These are phyloP conservation scores for Phalera bucephala DNA, from an alignment of 2,888 invertebrate species.

Conservation along the genomic window DNA sequence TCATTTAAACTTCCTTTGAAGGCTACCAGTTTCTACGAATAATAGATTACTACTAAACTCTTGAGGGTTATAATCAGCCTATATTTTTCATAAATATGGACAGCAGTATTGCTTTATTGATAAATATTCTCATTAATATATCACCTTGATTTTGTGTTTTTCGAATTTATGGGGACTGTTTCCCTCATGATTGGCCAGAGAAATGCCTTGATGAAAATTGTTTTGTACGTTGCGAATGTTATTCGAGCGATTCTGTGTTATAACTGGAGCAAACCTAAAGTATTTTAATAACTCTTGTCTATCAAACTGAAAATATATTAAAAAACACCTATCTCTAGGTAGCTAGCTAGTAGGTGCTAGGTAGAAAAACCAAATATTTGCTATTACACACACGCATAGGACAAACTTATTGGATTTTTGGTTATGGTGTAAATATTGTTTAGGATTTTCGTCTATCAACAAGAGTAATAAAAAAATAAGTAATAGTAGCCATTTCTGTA, in stretches of 20 bases:
- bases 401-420: too few relatives aligned
- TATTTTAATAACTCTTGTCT: slow-evolving; percentile 61
- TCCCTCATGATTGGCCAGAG: slow-evolving; percentile 11
- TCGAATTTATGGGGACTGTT: slow-evolving; percentile 25
- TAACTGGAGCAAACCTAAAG: slow-evolving; percentile 43
- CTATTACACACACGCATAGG: too few relatives aligned
- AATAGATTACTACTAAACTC: slow-evolving; percentile 45
- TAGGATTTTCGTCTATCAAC: too few relatives aligned
- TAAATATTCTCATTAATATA: too few relatives aligned
- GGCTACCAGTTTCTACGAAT: slow-evolving; percentile 43
- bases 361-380: too few relatives aligned
- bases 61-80: slow-evolving; percentile 13
- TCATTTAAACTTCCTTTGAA: slow-evolving; percentile 69
- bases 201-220: slow-evolving; percentile 53
- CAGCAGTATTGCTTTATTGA: slow-evolving; percentile 10
- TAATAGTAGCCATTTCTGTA: too few relatives aligned
- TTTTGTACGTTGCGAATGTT: slow-evolving; percentile 33
- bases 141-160: slow-evolving; percentile 12
- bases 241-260: slow-evolving; percentile 17
- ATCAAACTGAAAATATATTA: slow-evolving; percentile 34
- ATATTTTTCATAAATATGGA: slow-evolving; percentile 5
- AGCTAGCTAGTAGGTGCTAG: too few relatives aligned
- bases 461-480: too few relatives aligned
- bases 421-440: too few relatives aligned
- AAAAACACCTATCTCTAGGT: too few relatives aligned